These are phyloP conservation scores for Solenopsis invicta DNA, from an alignment of 1,140 invertebrate genomes.

Conservation along the genomic window DNA sequence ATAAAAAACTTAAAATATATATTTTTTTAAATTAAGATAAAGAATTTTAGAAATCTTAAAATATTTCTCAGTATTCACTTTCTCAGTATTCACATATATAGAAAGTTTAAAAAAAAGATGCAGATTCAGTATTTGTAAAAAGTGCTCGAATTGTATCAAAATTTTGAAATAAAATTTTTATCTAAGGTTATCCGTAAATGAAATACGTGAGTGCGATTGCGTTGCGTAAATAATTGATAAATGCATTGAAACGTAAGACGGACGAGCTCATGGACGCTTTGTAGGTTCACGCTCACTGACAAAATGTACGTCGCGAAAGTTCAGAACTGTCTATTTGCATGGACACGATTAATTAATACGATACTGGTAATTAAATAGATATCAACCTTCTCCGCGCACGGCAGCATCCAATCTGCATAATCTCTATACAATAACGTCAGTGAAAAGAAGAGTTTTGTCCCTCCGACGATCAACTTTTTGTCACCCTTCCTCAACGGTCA, in stretches of 20 bases:
- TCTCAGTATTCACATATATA: too few species aligned
- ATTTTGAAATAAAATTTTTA: too few species aligned
- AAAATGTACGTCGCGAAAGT: constrained; percentile 48
- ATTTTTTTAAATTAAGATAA: too few species aligned
- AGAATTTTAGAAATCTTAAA: too few species aligned
- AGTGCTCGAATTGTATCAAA: too few species aligned
- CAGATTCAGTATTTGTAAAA: too few species aligned
- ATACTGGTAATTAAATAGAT: constrained; percentile 81
- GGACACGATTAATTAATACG: constrained; percentile 74
- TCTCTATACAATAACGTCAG: constrained; percentile 81
- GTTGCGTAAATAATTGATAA: not conserved
- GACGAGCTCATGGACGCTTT: not conserved
- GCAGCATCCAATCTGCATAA: constrained; percentile 81
- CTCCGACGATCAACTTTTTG: constrained; percentile 69
- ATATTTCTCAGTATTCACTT: too few species aligned
- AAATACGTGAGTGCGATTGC: not conserved
- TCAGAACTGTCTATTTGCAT: constrained; percentile 18
- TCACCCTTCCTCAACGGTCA: constrained; percentile 26
- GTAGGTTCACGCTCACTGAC: not conserved
- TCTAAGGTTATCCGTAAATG: not conserved
- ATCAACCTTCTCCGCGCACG: constrained; percentile 76
- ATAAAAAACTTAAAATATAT: too few species aligned
- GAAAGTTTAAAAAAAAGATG: too few species aligned
- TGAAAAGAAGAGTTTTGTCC: constrained; percentile 56
- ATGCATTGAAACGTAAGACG: not conserved